Percentiles rank a stretch among this genome's conserved stretches.
Evolutionary conservation across 2,113 vertebrate genomes (phyloP).

Genomic region (Dryoscopus gambensis): DNA sequence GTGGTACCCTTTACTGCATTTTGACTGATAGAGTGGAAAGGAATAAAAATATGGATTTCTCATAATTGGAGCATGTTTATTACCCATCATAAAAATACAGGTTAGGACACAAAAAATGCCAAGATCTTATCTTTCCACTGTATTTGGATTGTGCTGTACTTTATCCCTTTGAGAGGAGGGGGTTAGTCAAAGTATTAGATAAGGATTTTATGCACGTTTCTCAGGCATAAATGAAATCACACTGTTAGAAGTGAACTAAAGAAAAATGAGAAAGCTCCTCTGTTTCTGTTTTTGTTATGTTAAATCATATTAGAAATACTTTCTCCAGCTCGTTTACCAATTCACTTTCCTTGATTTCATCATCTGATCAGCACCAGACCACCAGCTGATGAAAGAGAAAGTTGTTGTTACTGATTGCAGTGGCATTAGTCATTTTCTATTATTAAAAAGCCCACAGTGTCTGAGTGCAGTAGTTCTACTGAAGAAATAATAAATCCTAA

Average conservation of each 20-base stretch:
- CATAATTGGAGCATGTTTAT: neutral
- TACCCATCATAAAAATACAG: neutral
- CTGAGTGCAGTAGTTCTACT: neutral
- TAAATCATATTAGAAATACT: slow-evolving; percentile 11
- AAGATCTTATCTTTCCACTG: neutral
- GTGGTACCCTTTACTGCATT: neutral
- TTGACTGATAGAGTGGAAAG: neutral
- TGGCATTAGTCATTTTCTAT: neutral
- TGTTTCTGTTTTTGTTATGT: slow-evolving; percentile 18
- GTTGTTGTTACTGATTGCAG: neutral
- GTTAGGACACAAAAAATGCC: neutral
- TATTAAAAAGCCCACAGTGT: neutral
- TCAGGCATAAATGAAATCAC: neutral
- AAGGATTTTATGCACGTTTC: neutral
- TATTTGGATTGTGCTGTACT: neutral
- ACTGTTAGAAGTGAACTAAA: neutral
- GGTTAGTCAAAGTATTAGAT: neutral
- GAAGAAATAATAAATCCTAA: neutral
- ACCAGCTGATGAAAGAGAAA: slow-evolving; percentile 55
- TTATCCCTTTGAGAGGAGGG: neutral
- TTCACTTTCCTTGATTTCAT: slow-evolving; percentile 38
- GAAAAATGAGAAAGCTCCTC: neutral
- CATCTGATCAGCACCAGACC: slow-evolving; percentile 30
- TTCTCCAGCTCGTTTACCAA: slow-evolving; percentile 22
- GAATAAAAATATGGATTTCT: neutral